Conservation (phyloP, 1,140 invertebrate genomes). For the Drosophila tsacasi region DNA sequence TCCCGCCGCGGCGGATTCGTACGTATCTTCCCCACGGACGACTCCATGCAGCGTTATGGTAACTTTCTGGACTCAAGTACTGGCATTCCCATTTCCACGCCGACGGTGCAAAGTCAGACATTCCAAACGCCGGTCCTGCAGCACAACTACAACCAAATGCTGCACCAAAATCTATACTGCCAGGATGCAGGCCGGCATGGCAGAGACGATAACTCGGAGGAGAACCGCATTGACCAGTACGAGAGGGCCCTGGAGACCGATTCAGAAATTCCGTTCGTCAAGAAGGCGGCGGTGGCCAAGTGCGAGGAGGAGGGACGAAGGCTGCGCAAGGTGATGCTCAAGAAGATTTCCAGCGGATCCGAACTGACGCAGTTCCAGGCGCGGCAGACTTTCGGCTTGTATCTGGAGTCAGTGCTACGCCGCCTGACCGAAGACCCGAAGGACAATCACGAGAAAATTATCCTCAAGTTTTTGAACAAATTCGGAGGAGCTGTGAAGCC, state of each 20-base stretch:
- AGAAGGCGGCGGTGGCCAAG: constrained; percentile 67
- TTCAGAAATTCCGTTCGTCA: constrained; percentile 64
- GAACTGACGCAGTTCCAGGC: constrained; percentile 87
- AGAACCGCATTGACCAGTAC: constrained; percentile 79
- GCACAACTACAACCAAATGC: constrained; percentile 93
- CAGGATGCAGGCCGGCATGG: constrained; percentile 28
- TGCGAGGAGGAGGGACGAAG: constrained; percentile 72
- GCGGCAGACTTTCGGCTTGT: constrained; percentile 93
- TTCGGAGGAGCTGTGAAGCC: constrained; percentile 91
- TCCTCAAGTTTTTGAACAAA: constrained; percentile 93
- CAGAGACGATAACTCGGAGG: constrained; percentile 68
- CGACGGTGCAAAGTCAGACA: constrained; percentile 87
- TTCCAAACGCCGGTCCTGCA: constrained; percentile 87
- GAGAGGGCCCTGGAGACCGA: constrained; percentile 73
- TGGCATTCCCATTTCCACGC: constrained; percentile 89
- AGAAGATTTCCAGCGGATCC: constrained; percentile 75
- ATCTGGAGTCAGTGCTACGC: constrained; percentile 92
- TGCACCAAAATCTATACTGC: constrained; percentile 87
- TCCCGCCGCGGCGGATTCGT: constrained; percentile 94
- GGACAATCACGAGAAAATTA: constrained; percentile 89
- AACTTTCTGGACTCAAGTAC: constrained; percentile 88
- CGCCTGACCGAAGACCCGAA: constrained; percentile 88
- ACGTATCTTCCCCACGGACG: constrained; percentile 95
- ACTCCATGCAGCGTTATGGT: constrained; percentile 93
- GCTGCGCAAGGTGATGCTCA: constrained; percentile 74